Evolutionary conservation across 1,140 invertebrate species (phyloP).

Genomic region (Aphidius gifuensis): DNA sequence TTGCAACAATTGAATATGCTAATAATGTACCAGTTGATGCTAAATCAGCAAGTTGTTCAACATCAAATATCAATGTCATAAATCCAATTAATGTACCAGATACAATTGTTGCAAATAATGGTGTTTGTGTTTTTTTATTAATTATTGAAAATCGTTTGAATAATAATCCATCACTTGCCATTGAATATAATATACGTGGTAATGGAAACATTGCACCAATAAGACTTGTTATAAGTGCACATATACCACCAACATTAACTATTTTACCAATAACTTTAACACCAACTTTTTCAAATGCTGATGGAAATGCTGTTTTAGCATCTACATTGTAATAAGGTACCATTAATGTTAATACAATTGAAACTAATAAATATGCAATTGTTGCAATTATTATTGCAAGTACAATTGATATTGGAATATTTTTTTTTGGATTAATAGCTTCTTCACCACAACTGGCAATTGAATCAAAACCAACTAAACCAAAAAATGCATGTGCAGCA

Average conservation of each 20-base stretch:
- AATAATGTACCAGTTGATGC: conserved; percentile 85
- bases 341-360: conserved; percentile 85
- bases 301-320: conserved; percentile 77
- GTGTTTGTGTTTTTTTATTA: conserved; percentile 73
- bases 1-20: conserved; percentile 82
- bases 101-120: conserved; percentile 75
- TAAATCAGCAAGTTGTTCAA: conserved; percentile 76
- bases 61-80: conserved; percentile 80
- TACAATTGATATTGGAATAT: conserved; percentile 85
- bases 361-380: conserved; percentile 80
- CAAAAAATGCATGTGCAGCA: conserved; percentile 88
- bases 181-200: conserved; percentile 84
- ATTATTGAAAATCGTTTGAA: conserved; percentile 73
- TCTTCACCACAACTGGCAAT: conserved; percentile 82
- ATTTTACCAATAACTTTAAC: conserved; percentile 76
- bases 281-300: conserved; percentile 72
- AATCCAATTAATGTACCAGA: conserved; percentile 72
- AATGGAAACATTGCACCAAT: conserved; percentile 88
- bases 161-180: conserved; percentile 83
- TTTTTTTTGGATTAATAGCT: conserved; percentile 81
- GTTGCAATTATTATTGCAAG: conserved; percentile 77
- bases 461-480: conserved; percentile 86
- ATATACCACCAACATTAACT: conserved; percentile 81
- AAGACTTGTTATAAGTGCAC: conserved; percentile 73
- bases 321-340: conserved; percentile 56